These are phyloP conservation scores for Drosophila repleta DNA, from an alignment of 1,140 invertebrate genomes.

Conservation along the genomic window DNA sequence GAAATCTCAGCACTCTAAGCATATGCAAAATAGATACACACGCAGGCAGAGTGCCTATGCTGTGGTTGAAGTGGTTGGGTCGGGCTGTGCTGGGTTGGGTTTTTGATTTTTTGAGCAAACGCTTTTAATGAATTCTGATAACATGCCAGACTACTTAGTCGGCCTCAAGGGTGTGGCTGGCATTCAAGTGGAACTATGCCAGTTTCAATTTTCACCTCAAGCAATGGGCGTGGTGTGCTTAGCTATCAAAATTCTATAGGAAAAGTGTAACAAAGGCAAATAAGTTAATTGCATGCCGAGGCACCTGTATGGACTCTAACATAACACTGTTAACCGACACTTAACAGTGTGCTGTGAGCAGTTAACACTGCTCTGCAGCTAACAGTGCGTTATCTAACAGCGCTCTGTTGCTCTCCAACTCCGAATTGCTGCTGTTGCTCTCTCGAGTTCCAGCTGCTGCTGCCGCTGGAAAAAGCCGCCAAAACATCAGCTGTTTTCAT, in stretches of 20 bases:
- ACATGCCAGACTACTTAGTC: slow-evolving; percentile 14
- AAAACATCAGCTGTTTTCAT: slow-evolving; percentile 64
- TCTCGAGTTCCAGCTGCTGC: slow-evolving; percentile 2
- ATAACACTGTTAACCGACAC: not conserved
- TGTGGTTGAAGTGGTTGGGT: not conserved
- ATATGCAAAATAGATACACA: slow-evolving; percentile 25
- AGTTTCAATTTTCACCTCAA: slow-evolving; percentile 15
- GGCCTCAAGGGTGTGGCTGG: slow-evolving; percentile 6
- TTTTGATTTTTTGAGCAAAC: not conserved
- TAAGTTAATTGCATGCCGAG: slow-evolving; percentile 35
- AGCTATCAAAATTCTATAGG: not conserved
- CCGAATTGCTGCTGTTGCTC: slow-evolving; percentile 43
- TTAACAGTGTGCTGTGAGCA: slow-evolving; percentile 7
- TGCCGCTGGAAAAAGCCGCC: slow-evolving; percentile 68
- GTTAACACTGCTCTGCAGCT: slow-evolving; percentile 12
- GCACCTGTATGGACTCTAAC: too few relatives aligned
- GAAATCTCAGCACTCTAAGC: slow-evolving; percentile 27
- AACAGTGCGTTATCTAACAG: slow-evolving; percentile 9
- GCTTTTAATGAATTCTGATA: slow-evolving; percentile 35
- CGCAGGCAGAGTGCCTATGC: not conserved
- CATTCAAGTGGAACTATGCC: slow-evolving; percentile 3
- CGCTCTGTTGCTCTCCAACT: slow-evolving; percentile 51
- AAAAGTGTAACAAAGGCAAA: not conserved
- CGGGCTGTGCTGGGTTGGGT: not conserved
- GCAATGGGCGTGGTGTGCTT: slow-evolving; percentile 7